Evolutionary conservation across 1,140 invertebrate species (phyloP).

Genomic region (Drosophila funebris): DNA sequence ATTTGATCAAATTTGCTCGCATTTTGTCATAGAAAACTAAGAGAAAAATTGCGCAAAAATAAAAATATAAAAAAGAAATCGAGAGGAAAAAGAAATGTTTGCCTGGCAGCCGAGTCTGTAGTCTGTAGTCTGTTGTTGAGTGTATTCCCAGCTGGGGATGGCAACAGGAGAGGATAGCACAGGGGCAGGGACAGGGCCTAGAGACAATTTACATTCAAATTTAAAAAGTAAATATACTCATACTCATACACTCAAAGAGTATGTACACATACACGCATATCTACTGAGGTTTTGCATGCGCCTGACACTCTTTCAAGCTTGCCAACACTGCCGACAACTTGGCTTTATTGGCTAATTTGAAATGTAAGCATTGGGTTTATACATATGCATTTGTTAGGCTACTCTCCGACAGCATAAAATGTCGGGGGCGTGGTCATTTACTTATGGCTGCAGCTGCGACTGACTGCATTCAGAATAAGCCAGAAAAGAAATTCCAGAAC

Average conservation of each 20-base stretch:
- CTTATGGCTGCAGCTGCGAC: constrained; percentile 6
- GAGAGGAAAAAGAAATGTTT: neutral
- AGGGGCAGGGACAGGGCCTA: neutral
- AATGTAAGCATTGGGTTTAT: constrained; percentile 13
- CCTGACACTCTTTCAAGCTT: neutral
- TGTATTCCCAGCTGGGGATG: neutral
- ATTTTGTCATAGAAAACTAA: constrained; percentile 1
- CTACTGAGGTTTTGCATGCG: constrained; percentile 1
- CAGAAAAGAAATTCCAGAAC: neutral
- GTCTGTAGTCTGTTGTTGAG: neutral
- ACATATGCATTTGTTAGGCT: constrained; percentile 22
- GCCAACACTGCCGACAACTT: neutral
- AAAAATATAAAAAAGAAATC: neutral
- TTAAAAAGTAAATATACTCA: constrained; percentile 22
- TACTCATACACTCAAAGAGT: neutral
- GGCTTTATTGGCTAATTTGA: constrained; percentile 22
- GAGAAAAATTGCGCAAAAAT: neutral
- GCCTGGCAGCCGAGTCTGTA: neutral
- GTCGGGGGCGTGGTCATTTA: constrained; percentile 2
- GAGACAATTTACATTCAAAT: constrained; percentile 59
- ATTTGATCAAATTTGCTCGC: constrained; percentile 19
- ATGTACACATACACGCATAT: neutral
- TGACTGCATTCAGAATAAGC: constrained; percentile 12
- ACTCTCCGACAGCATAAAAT: neutral
- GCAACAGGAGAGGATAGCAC: neutral